These are phyloP conservation scores for Spatulosminthurus flaviceps DNA, from an alignment of 2,888 invertebrate genomes.

Conservation along the genomic window DNA sequence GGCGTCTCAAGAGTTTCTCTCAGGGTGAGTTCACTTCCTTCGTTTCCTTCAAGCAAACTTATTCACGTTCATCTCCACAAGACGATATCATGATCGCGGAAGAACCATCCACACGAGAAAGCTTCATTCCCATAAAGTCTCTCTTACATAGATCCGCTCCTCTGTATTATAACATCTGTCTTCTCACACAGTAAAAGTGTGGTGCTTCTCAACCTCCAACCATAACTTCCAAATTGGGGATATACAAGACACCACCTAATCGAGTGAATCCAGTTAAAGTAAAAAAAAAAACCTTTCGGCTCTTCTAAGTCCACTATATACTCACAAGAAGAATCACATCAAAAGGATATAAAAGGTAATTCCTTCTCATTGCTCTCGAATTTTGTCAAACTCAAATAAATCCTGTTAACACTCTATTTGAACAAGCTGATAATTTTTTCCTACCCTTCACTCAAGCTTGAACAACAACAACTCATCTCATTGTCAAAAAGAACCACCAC, in stretches of 20 bases:
- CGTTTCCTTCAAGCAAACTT: no score
- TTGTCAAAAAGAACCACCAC: no score
- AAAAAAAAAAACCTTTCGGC: no score
- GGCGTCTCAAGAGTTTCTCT: conserved; percentile 11
- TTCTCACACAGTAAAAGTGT: not conserved
- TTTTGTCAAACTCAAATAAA: not conserved
- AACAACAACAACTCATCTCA: not conserved
- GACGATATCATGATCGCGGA: not conserved
- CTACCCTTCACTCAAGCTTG: not conserved
- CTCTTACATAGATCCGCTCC: not conserved
- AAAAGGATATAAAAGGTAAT: no score
- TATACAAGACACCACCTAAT: not conserved
- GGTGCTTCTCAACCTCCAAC: not conserved
- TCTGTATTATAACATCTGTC: not conserved
- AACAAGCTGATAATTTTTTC: not conserved
- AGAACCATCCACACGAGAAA: not conserved
- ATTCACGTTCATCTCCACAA: no score
- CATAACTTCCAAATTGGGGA: not conserved
- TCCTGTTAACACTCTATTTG: not conserved
- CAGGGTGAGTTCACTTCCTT: not conserved
- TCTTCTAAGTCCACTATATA: no score
- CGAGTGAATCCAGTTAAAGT: no score
- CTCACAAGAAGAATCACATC: no score
- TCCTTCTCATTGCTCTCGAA: not conserved
- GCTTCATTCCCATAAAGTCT: no score